Percentiles rank a stretch among this genome's conserved stretches.
phyloP scores from a whole-genome alignment of 1,140 invertebrate genomes.

The Choristoneura fumiferana region DNA sequence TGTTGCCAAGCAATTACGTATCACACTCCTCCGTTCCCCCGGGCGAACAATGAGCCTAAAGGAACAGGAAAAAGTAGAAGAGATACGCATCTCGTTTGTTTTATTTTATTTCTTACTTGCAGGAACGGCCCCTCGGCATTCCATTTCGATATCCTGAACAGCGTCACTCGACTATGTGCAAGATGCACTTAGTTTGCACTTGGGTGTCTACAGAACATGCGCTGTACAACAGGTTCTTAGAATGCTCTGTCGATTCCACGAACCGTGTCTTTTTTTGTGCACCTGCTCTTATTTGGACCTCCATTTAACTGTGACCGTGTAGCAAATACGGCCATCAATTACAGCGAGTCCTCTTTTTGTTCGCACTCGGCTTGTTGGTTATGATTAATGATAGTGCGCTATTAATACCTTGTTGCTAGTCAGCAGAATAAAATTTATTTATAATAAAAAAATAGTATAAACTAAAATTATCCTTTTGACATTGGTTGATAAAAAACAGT shows the following conservation, averaged over 20 bases:
- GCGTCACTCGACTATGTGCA: constrained; percentile 41
- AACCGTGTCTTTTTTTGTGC: constrained; percentile 46
- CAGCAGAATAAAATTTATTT: not conserved
- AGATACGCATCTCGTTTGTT: not conserved
- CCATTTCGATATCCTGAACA: constrained; percentile 38
- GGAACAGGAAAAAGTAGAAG: constrained; percentile 8
- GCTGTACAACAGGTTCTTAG: constrained; percentile 49
- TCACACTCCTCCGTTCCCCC: too few relatives aligned
- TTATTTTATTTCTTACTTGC: not conserved
- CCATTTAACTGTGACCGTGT: constrained; percentile 59
- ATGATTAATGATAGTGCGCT: constrained; percentile 20
- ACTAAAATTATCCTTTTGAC: too few relatives aligned
- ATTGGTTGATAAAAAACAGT: too few relatives aligned
- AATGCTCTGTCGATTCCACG: constrained; percentile 59
- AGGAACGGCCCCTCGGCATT: constrained; percentile 6
- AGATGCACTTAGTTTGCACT: constrained; percentile 31
- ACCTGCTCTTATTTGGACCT: constrained; percentile 60
- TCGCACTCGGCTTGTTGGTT: constrained; percentile 23
- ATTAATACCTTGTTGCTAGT: constrained; percentile 16
- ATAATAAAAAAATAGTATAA: too few relatives aligned
- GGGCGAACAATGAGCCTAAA: too few relatives aligned
- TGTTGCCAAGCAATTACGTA: too few relatives aligned
- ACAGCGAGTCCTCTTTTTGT: constrained; percentile 46
- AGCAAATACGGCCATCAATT: constrained; percentile 62
- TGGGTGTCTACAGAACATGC: constrained; percentile 37